Percentiles rank a stretch among this genome's conserved stretches.
Conservation (phyloP, 2,113 vertebrate genomes). For the Pteruthius melanotis region DNA sequence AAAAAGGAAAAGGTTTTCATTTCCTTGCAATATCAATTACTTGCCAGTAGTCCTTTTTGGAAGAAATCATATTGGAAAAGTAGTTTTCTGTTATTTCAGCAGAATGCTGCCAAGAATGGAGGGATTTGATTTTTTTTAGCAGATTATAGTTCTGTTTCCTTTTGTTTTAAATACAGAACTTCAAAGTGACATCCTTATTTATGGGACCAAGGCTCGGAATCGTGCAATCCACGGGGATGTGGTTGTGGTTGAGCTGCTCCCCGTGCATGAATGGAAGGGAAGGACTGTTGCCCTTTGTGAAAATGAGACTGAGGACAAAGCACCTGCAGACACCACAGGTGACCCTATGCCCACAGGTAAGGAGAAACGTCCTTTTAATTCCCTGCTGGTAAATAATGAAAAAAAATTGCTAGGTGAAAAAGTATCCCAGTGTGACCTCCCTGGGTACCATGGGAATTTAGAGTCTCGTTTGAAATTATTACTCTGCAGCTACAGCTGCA, state of each 20-base stretch:
- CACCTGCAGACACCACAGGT: constrained; percentile 69
- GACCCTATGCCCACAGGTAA: constrained; percentile 90
- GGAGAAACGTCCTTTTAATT: not conserved
- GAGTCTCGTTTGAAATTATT: not conserved
- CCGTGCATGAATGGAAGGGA: constrained; percentile 85
- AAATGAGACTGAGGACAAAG: constrained; percentile 79
- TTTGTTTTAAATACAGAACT: constrained; percentile 71
- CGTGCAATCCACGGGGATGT: constrained; percentile 86
- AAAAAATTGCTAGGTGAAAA: not conserved
- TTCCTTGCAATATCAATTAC: not conserved
- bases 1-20: not conserved
- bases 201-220: constrained; percentile 85
- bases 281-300: constrained; percentile 81
- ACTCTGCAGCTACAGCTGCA: not conserved
- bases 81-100: not conserved
- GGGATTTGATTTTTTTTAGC: not conserved
- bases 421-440: not conserved
- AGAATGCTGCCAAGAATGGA: not conserved
- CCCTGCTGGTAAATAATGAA: not conserved
- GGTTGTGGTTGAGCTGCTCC: constrained; percentile 87
- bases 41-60: not conserved
- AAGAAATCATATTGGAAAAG: not conserved
- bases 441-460: not conserved
- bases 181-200: constrained; percentile 81
- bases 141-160: not conserved